A percentile compares a stretch with the other conserved stretches of the same genome.
These are phyloP conservation scores for Lamproptera curius DNA, from an alignment of 2,888 invertebrate genomes.

Conservation along the genomic window DNA sequence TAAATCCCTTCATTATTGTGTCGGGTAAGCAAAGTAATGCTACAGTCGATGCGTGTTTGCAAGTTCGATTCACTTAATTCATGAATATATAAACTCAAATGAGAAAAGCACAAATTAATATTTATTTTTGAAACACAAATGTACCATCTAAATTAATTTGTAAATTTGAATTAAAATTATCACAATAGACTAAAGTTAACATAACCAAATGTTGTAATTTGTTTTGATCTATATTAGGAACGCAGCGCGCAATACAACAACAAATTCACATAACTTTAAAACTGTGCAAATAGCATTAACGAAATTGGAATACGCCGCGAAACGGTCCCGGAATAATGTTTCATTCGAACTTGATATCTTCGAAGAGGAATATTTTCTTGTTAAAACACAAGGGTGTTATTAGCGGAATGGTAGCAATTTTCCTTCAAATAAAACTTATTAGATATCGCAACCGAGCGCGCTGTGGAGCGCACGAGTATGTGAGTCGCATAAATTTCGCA, in stretches of 20 bases:
- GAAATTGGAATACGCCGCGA: neutral
- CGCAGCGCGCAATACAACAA: neutral
- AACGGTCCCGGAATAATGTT: conserved; percentile 21
- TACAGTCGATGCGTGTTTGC: too few relatives aligned
- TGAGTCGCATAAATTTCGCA: conserved; percentile 8
- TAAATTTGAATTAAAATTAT: too few relatives aligned
- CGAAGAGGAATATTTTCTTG: conserved; percentile 3
- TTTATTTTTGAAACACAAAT: too few relatives aligned
- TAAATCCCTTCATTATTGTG: too few relatives aligned
- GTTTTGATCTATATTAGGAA: too few relatives aligned
- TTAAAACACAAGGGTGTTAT: conserved; percentile 19
- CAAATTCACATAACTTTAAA: neutral
- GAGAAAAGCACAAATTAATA: too few relatives aligned
- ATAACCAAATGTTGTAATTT: too few relatives aligned
- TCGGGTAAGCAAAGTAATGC: too few relatives aligned
- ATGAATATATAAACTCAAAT: too few relatives aligned
- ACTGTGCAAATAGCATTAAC: neutral
- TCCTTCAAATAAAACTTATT: conserved; percentile 18
- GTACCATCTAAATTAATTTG: too few relatives aligned
- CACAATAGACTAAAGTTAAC: too few relatives aligned
- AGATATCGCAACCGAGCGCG: conserved; percentile 2
- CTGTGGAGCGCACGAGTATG: neutral
- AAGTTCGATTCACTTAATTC: too few relatives aligned
- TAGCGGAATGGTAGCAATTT: conserved; percentile 17
- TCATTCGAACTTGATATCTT: conserved; percentile 27